Percentiles rank a stretch among this genome's conserved stretches.
These are phyloP conservation scores for Pholis gunnellus DNA, from an alignment of 2,113 vertebrate species.

Conservation along the genomic window DNA sequence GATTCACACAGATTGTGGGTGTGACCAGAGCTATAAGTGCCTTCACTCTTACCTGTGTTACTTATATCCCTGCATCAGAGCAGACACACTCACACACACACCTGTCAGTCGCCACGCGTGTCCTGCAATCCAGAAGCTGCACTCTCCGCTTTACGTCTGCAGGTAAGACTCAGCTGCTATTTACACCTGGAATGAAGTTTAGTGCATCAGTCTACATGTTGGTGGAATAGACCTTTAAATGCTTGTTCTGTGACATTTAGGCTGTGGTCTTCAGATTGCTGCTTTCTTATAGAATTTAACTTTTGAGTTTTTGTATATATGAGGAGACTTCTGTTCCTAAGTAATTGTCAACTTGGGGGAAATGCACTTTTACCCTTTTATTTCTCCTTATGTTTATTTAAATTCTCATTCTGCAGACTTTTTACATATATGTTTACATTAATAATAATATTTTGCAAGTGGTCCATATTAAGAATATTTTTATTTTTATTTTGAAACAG, in stretches of 20 bases:
- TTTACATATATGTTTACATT: not conserved
- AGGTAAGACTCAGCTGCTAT: constrained; percentile 69
- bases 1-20: constrained; percentile 64
- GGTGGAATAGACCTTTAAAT: constrained; percentile 30
- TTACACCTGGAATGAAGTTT: not conserved
- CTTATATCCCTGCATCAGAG: constrained; percentile 62
- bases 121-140: constrained; percentile 29
- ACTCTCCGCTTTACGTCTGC: constrained; percentile 37
- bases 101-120: constrained; percentile 66
- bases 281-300: not conserved
- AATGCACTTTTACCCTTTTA: not conserved
- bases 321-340: not conserved
- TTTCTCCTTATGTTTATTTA: not conserved
- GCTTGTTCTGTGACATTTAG: not conserved
- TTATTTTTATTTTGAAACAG: constrained; percentile 2
- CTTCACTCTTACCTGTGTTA: constrained; percentile 62
- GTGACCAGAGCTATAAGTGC: constrained; percentile 70
- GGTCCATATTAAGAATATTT: not conserved
- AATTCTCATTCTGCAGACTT: not conserved
- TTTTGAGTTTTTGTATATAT: not conserved
- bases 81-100: constrained; percentile 61
- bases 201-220: not conserved
- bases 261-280: not conserved
- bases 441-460: not conserved
- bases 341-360: not conserved